These are phyloP conservation scores for Phenganax subtilis DNA, from an alignment of 92 coral and sea anemone species.

Conservation along the genomic window DNA sequence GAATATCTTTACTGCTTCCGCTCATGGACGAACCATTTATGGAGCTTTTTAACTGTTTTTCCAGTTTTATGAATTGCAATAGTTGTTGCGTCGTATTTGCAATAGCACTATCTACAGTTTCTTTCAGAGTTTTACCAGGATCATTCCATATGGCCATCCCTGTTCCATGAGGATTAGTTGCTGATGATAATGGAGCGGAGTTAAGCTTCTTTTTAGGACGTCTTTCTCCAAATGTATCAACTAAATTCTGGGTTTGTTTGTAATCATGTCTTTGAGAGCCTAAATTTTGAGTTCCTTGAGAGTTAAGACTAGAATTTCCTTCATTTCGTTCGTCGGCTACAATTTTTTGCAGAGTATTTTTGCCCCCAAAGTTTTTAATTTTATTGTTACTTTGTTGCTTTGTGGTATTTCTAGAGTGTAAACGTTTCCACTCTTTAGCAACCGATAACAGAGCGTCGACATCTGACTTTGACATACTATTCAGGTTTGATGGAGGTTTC, in stretches of 20 bases:
- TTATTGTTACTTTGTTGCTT: background rate
- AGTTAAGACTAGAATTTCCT: background rate
- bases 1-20: constrained; percentile 5
- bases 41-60: constrained; percentile 29
- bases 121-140: background rate
- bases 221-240: background rate
- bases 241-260: background rate
- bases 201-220: background rate
- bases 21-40: background rate
- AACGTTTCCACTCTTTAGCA: constrained; percentile 34
- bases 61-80: constrained; percentile 24
- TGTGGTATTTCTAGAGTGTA: background rate
- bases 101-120: constrained; percentile 30
- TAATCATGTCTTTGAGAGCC: background rate
- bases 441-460: constrained; percentile 4
- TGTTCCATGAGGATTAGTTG: background rate
- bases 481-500: background rate
- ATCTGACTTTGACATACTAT: constrained; percentile 24
- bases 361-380: background rate
- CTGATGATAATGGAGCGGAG: background rate
- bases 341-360: background rate
- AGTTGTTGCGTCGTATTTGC: constrained; percentile 36
- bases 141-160: background rate
- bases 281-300: background rate
- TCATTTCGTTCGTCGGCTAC: background rate